Evolutionary conservation across 2,113 vertebrate species (phyloP).

Genomic region (pig (Sus scrofa)): T2T-Sscrofa CM000814.6:47396501-47397000

Average conservation of each 20-base stretch:
- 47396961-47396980: slow-evolving; percentile 42
- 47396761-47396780: slow-evolving; percentile 99
- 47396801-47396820: slow-evolving; percentile 90
- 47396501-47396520: neutral
- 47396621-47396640: slow-evolving; percentile 52
- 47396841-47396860: slow-evolving; percentile 60
- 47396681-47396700: slow-evolving; percentile 97
- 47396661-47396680: slow-evolving; percentile 85
- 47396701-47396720: slow-evolving; percentile 98
- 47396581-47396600: neutral
- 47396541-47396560: neutral
- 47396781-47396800: slow-evolving; percentile 99
- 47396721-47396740: slow-evolving; percentile 98
- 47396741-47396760: slow-evolving; percentile 98
- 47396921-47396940: neutral
- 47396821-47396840: neutral
- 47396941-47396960: slow-evolving; percentile 13
- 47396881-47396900: slow-evolving; percentile 65
- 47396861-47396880: slow-evolving; percentile 65
- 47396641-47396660: slow-evolving; percentile 71
- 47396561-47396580: neutral
- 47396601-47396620: neutral
- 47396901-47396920: neutral
- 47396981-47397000: slow-evolving; percentile 17
- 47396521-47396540: neutral